Evolutionary conservation across 1,140 invertebrate genomes (phyloP).

Genomic region (Formica exsecta): DNA sequence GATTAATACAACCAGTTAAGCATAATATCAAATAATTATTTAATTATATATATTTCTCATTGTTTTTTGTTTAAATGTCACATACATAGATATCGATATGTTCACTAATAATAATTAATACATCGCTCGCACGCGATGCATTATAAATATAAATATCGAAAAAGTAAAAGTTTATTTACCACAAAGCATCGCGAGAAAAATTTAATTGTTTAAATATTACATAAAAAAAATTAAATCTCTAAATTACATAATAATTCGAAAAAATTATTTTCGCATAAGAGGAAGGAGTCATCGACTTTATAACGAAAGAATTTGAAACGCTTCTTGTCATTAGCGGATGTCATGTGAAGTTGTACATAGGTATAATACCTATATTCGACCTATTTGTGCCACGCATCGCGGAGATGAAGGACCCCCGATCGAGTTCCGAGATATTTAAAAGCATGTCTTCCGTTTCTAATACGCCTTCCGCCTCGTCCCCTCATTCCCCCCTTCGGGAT

Average conservation of each 20-base stretch:
- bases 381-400: not conserved
- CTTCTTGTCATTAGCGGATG: not conserved
- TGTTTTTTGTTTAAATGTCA: not conserved
- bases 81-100: not conserved
- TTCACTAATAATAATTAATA: not conserved
- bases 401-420: slow-evolving; percentile 2
- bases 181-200: too few relatives aligned
- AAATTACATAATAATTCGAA: not conserved
- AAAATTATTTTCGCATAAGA: not conserved
- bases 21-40: slow-evolving; percentile 58
- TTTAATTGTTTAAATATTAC: too few relatives aligned
- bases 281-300: not conserved
- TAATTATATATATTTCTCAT: slow-evolving; percentile 34
- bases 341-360: not conserved
- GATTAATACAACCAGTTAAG: not conserved
- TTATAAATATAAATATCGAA: too few relatives aligned
- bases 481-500: not conserved
- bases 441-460: slow-evolving; percentile 51
- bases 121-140: not conserved
- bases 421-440: slow-evolving; percentile 41
- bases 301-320: not conserved
- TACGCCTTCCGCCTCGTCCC: not conserved
- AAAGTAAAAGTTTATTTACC: too few relatives aligned
- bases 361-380: not conserved
- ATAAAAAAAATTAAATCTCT: too few relatives aligned